These are phyloP conservation scores for Oxytorus armatus DNA, from an alignment of 2,888 invertebrate genomes.

Conservation along the genomic window DNA sequence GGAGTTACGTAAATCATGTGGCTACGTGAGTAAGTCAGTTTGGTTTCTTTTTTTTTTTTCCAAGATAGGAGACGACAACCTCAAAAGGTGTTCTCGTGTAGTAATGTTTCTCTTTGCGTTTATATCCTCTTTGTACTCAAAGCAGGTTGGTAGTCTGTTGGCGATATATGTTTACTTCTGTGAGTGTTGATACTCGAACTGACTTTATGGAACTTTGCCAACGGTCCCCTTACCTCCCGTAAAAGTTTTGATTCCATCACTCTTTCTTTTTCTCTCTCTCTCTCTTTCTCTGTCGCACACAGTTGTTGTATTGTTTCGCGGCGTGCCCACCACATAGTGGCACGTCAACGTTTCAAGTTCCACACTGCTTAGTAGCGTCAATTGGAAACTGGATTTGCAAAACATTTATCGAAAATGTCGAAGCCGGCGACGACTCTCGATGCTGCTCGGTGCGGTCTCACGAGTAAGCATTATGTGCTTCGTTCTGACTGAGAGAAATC, in stretches of 20 bases:
- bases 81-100: neutral
- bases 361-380: constrained; percentile 34
- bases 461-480: constrained; percentile 18
- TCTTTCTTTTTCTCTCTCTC: neutral
- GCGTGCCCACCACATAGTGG: neutral
- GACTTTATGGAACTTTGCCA: constrained; percentile 63
- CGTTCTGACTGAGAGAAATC: neutral
- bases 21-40: neutral
- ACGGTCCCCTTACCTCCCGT: neutral
- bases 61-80: neutral
- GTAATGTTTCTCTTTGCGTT: constrained; percentile 9
- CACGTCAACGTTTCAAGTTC: constrained; percentile 27
- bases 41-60: neutral
- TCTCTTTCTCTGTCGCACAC: neutral
- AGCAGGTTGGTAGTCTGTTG: neutral
- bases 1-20: neutral
- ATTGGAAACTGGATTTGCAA: constrained; percentile 38
- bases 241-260: constrained; percentile 12
- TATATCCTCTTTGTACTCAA: constrained; percentile 5
- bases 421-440: constrained; percentile 25
- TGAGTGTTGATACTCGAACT: constrained; percentile 57
- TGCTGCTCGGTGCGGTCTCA: constrained; percentile 8
- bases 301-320: neutral
- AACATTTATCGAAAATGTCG: constrained; percentile 51
- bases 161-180: constrained; percentile 22